Percentiles rank a stretch among this genome's conserved stretches.
These are phyloP conservation scores for honey bee (Apis mellifera) DNA, from an alignment of 1,140 invertebrate genomes.

Conservation along the genomic window DNA sequence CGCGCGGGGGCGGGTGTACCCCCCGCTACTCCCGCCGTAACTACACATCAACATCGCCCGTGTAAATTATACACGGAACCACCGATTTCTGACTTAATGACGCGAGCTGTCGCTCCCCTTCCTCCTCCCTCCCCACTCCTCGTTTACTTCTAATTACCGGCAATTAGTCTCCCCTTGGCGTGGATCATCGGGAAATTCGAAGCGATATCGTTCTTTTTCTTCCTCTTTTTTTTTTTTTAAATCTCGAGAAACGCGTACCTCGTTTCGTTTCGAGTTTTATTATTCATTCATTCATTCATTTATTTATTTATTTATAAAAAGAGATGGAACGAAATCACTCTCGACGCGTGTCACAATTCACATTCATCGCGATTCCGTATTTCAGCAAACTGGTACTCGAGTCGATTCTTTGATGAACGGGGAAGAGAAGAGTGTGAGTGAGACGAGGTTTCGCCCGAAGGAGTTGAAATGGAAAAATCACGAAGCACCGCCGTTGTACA, in stretches of 20 bases:
- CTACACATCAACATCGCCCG: slow-evolving; percentile 16
- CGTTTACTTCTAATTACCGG: slow-evolving; percentile 15
- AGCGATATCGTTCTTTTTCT: no score
- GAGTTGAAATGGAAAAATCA: slow-evolving; percentile 13
- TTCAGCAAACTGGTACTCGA: slow-evolving; percentile 8
- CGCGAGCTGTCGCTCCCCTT: background rate
- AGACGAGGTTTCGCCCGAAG: background rate
- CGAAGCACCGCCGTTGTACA: slow-evolving; percentile 13
- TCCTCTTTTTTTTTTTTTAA: no score
- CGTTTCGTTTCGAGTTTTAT: background rate
- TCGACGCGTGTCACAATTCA: no score
- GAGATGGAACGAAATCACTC: no score
- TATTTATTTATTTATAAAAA: no score
- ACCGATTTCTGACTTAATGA: slow-evolving; percentile 44
- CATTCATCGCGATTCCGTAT: no score
- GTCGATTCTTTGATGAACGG: background rate
- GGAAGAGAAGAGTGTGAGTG: no score
- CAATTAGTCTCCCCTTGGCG: background rate
- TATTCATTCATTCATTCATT: no score
- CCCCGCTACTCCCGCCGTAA: background rate
- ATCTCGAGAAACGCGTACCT: no score
- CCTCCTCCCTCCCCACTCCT: background rate
- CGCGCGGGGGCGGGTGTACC: background rate
- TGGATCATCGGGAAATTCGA: background rate
- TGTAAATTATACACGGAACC: slow-evolving; percentile 26